A percentile compares a stretch with the other conserved stretches of the same genome.
These are phyloP conservation scores for Heterotilapia buettikoferi DNA, from an alignment of 2,113 vertebrate species.

Conservation along the genomic window DNA sequence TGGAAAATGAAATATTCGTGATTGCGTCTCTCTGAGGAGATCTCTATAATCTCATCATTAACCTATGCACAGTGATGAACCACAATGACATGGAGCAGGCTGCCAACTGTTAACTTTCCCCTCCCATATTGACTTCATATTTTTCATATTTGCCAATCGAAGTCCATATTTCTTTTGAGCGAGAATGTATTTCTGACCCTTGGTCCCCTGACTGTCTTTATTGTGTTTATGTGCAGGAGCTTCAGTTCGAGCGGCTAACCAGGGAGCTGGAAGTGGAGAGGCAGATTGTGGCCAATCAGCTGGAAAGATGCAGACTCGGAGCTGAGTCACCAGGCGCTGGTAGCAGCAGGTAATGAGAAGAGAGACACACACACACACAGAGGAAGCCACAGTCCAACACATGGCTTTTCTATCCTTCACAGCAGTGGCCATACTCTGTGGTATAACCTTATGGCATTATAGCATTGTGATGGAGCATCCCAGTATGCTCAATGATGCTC, in stretches of 20 bases:
- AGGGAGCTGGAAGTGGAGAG: conserved; percentile 99
- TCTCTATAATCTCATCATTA: conserved; percentile 6
- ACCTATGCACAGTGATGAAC: neutral
- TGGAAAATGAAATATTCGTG: neutral
- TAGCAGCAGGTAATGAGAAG: conserved; percentile 91
- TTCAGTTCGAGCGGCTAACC: conserved; percentile 99
- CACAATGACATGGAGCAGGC: neutral
- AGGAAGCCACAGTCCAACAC: conserved; percentile 23
- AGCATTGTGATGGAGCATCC: neutral
- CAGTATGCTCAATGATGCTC: neutral
- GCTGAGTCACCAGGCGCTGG: conserved; percentile 92
- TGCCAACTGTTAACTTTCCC: conserved; percentile 1
- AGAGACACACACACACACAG: neutral
- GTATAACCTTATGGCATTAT: conserved; percentile 54
- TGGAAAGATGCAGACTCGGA: conserved; percentile 98
- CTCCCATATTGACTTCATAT: neutral
- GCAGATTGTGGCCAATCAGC: conserved; percentile 99
- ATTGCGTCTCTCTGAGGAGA: neutral
- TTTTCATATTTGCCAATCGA: conserved; percentile 2
- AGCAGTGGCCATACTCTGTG: conserved; percentile 41
- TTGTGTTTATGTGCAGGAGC: conserved; percentile 77
- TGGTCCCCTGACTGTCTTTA: neutral
- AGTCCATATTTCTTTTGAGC: neutral
- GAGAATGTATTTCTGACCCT: neutral
- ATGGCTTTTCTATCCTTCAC: conserved; percentile 54